Percentiles rank a stretch among this genome's conserved stretches.
These are phyloP conservation scores for Apis dorsata DNA, from an alignment of 1,140 invertebrate genomes.

Conservation along the genomic window DNA sequence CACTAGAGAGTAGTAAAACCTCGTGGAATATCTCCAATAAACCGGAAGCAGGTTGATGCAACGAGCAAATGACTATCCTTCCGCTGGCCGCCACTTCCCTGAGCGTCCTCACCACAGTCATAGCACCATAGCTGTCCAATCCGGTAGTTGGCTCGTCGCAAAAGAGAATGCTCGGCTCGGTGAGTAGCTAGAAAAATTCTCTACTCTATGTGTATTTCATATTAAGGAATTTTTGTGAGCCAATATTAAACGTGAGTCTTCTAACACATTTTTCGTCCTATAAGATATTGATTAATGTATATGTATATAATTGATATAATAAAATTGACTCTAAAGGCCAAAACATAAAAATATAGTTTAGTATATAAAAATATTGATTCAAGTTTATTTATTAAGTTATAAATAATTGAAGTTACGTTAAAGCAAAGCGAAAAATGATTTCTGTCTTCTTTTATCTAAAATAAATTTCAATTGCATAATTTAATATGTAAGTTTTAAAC, in stretches of 20 bases:
- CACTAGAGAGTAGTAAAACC: conserved; percentile 88
- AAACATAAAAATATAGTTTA: no score
- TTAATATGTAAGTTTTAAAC: no score
- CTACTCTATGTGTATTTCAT: background rate
- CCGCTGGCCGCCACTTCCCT: conserved; percentile 83
- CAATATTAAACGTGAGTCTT: background rate
- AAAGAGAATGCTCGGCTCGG: conserved; percentile 88
- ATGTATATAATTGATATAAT: no score
- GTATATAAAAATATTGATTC: no score
- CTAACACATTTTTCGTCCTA: background rate
- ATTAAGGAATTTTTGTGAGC: background rate
- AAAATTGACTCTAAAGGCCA: no score
- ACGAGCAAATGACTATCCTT: conserved; percentile 90
- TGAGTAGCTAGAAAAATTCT: conserved; percentile 81
- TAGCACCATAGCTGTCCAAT: conserved; percentile 90
- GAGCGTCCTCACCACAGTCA: conserved; percentile 86
- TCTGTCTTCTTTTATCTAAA: no score
- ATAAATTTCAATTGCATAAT: no score
- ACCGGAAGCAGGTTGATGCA: conserved; percentile 93
- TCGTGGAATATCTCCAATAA: conserved; percentile 91
- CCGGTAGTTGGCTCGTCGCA: conserved; percentile 92
- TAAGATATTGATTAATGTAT: no score
- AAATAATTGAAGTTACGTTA: no score
- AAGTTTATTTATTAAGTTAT: no score
- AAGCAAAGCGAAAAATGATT: no score